Evolutionary conservation across 2,888 invertebrate species (phyloP).

Genomic region (Lithophane leautieri): DNA sequence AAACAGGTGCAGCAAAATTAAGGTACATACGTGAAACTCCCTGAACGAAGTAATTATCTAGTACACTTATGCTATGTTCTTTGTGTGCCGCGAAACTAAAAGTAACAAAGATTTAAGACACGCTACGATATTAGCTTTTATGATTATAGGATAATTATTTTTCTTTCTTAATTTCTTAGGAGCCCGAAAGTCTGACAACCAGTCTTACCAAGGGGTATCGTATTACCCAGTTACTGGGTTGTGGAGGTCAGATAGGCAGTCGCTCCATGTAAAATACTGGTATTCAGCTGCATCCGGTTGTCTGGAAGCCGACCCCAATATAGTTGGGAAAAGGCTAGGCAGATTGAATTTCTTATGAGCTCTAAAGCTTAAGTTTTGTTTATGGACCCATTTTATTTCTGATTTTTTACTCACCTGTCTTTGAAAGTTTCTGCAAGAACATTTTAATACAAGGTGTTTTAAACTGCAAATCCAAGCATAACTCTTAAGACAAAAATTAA

Average conservation of each 20-base stretch:
- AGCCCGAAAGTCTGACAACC: too few relatives aligned
- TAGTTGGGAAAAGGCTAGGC: too few relatives aligned
- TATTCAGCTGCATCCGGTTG: too few relatives aligned
- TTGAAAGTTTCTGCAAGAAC: too few relatives aligned
- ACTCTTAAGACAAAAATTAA: constrained; percentile 19
- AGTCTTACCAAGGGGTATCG: too few relatives aligned
- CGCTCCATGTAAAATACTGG: too few relatives aligned
- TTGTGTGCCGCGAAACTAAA: constrained; percentile 29
- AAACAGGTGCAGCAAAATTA: constrained; percentile 20
- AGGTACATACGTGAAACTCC: constrained; percentile 8
- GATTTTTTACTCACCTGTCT: too few relatives aligned
- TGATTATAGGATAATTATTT: not conserved
- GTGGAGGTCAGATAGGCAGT: too few relatives aligned
- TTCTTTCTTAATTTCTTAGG: constrained; percentile 1
- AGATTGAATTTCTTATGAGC: not conserved
- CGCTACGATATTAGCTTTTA: constrained; percentile 26
- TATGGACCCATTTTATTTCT: not conserved
- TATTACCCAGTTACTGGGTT: too few relatives aligned
- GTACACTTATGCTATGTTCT: constrained; percentile 15
- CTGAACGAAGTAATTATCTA: constrained; percentile 33
- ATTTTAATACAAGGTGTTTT: not conserved
- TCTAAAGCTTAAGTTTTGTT: not conserved
- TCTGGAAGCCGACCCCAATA: too few relatives aligned
- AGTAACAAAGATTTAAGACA: constrained; percentile 37
- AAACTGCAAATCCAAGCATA: constrained; percentile 6